Evolutionary conservation across 1,140 invertebrate genomes (phyloP).

Genomic region (Anastrepha obliqua): DNA sequence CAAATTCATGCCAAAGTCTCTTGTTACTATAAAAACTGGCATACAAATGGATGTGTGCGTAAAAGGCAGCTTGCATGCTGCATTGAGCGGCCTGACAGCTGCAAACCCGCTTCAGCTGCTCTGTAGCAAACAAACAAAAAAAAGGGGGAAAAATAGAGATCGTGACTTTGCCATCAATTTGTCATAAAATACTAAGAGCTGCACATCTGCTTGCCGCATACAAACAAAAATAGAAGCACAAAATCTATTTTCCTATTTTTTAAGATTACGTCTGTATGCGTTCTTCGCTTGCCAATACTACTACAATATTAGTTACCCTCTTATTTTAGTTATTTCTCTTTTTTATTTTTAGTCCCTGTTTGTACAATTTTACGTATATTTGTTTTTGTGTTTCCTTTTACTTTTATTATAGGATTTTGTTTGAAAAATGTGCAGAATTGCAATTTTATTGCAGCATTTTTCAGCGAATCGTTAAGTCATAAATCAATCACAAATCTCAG

Average conservation of each 20-base stretch:
- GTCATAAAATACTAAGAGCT: not conserved
- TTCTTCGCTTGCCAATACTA: too few species aligned
- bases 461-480: not conserved
- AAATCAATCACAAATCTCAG: not conserved
- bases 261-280: too few species aligned
- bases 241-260: not conserved
- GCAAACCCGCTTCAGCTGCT: too few species aligned
- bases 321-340: too few species aligned
- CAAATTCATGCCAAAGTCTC: too few species aligned
- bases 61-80: too few species aligned
- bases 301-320: too few species aligned
- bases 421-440: constrained; percentile 27
- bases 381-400: not conserved
- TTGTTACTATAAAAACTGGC: too few species aligned
- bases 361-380: not conserved
- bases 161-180: not conserved
- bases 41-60: too few species aligned
- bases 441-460: constrained; percentile 8
- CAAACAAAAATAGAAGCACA: not conserved
- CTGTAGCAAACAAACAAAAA: not conserved
- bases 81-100: too few species aligned
- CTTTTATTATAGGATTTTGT: not conserved
- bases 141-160: not conserved
- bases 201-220: too few species aligned
- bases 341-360: too few species aligned